Evolutionary conservation across 1,140 invertebrate genomes (phyloP), one percentile per base, ranked within the genome.

Genomic region (Drosophila asahinai): DNA sequence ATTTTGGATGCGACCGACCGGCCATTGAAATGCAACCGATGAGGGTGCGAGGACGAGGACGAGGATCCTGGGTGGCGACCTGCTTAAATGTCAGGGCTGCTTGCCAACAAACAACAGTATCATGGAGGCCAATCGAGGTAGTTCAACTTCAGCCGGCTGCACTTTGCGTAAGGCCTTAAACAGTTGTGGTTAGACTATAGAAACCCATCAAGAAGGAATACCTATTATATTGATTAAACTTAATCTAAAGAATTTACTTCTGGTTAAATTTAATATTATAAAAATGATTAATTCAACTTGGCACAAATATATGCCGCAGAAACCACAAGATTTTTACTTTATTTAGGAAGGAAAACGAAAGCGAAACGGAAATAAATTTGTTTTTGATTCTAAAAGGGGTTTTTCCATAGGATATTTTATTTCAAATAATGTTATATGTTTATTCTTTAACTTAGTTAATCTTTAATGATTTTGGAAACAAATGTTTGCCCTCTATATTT

Each of bases 1-100:
- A 86, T 84, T 84, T 78, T 54, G 40, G 43, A 60, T 63, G 47
- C 54, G 36, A 40, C 36, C 36, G 25, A 48, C 42, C 30, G 19
- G 33, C 38, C 55, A 45, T 54, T 43, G 19, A 36, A 75, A 55
- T 74, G 49, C 57, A 77, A 4, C 30, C 12, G 27, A 40, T 5
- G 33, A 15, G 38, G 40, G 52, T 36, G 33, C 25, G 8, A 36
- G 15, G 40, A 40, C 5, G 38, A 15, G 38, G 5, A 40, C 5
- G 5, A 22, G 8, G 19, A 7, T 57, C 19, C 54, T n/a, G 54
- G 54, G 19, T n/a, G 14, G 48, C 22, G 33, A 27, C 11, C 22
- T 36, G 47, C 54, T 61, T 65, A 83, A 83, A 83, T 83, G 81
- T 77, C 81, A 83, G 68, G 72, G 77, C 77, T 73, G 30, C 38